A percentile compares a stretch with the other conserved stretches of the same genome.
These are phyloP conservation scores for Isaurus tuberculatus DNA, from an alignment of 92 coral and sea anemone species.

Conservation along the genomic window DNA sequence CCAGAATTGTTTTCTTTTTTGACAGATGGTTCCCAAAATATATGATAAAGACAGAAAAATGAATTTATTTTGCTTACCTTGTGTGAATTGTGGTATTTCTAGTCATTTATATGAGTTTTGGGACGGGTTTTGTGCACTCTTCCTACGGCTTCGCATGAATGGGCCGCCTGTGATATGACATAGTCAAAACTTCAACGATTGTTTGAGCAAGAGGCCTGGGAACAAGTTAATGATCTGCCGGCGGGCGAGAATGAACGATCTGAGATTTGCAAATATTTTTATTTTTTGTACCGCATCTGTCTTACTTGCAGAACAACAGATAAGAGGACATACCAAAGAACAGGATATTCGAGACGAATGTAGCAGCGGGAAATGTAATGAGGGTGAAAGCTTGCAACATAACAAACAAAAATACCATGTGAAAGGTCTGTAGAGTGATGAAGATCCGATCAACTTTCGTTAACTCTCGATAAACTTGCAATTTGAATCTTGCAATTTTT, in stretches of 20 bases:
- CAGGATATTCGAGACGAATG: neutral
- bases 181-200: no score
- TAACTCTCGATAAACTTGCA: neutral
- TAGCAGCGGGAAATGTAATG: slow-evolving; percentile 49
- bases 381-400: slow-evolving; percentile 36
- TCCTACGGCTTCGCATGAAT: no score
- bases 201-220: no score
- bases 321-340: slow-evolving; percentile 3
- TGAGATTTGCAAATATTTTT: neutral
- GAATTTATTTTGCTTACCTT: no score
- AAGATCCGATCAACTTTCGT: neutral
- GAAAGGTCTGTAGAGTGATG: slow-evolving; percentile 50
- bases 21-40: no score
- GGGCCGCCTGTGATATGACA: no score
- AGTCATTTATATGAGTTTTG: no score
- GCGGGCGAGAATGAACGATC: neutral
- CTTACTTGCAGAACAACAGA: neutral
- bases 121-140: no score
- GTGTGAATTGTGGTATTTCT: no score
- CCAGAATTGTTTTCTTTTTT: no score
- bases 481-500: neutral
- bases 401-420: slow-evolving; percentile 65
- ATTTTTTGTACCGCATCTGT: slow-evolving; percentile 15
- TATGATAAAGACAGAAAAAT: no score
- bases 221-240: no score